Evolutionary conservation across 2,113 vertebrate species (phyloP).

Genomic region (Tonatia bakeri): DNA sequence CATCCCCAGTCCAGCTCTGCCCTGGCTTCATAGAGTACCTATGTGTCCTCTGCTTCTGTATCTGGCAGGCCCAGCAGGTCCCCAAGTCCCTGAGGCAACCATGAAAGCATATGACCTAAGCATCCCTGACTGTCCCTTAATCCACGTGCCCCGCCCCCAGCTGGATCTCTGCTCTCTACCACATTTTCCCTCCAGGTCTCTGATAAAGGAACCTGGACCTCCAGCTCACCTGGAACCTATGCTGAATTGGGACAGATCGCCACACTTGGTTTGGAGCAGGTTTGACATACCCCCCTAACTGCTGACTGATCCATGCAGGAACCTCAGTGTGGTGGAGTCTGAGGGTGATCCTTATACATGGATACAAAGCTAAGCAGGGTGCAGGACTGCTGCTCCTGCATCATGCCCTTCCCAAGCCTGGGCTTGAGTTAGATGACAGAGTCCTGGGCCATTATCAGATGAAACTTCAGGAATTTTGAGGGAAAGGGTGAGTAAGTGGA

Average conservation of each 20-base stretch:
- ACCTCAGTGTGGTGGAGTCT: not conserved
- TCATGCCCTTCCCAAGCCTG: not conserved
- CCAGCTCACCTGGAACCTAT: not conserved
- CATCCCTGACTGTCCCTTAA: not conserved
- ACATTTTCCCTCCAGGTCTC: not conserved
- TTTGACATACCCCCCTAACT: not conserved
- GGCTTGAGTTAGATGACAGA: not conserved
- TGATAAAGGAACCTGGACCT: not conserved
- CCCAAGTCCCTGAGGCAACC: not conserved
- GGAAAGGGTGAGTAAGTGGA: not conserved
- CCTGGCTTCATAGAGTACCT: not conserved
- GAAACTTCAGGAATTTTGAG: not conserved
- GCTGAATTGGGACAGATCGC: not conserved
- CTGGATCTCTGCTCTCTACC: not conserved
- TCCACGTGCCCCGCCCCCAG: accelerated
- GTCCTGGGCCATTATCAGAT: not conserved
- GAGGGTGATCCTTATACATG: not conserved
- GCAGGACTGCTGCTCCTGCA: not conserved
- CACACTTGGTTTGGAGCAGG: not conserved
- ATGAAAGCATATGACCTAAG: not conserved
- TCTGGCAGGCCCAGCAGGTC: not conserved
- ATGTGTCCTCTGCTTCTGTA: not conserved
- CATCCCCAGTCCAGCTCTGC: not conserved
- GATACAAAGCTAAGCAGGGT: not conserved
- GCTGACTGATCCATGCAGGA: not conserved